phyloP scores from a whole-genome alignment of 2,797 vertebrate species.

The Peromyscus melanophrys region DNA sequence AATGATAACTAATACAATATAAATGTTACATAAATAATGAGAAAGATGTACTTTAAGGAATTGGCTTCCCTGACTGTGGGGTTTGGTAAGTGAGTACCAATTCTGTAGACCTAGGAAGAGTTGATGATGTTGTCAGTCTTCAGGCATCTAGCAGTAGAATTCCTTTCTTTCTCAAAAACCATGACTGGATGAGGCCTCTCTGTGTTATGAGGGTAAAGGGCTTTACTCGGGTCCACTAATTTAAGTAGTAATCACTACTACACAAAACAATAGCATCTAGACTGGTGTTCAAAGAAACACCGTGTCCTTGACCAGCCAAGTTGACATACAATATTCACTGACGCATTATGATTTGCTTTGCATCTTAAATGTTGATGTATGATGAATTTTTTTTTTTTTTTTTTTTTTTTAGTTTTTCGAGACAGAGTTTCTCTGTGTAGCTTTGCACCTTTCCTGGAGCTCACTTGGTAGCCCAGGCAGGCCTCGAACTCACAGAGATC shows the following conservation, averaged over 20 bases:
- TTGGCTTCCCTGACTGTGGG: neutral
- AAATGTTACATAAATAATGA: neutral
- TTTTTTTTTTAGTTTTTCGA: no score
- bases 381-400: no score
- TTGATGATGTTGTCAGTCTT: constrained; percentile 1
- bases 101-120: constrained; percentile 27
- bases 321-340: constrained; percentile 56
- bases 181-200: neutral
- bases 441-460: no score
- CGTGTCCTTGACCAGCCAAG: neutral
- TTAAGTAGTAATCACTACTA: constrained; percentile 59
- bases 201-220: neutral
- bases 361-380: constrained; percentile 43
- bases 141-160: constrained; percentile 37
- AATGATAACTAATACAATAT: neutral
- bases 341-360: constrained; percentile 41
- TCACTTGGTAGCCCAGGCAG: no score
- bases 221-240: constrained; percentile 48
- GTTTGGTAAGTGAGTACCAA: constrained; percentile 1
- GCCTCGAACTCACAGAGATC: no score
- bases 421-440: no score
- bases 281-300: constrained; percentile 17
- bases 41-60: constrained; percentile 43
- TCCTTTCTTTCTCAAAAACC: constrained; percentile 21
- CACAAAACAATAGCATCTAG: neutral